phyloP scores from a whole-genome alignment of 2,113 vertebrate genomes.

The Microtus ochrogaster region DNA sequence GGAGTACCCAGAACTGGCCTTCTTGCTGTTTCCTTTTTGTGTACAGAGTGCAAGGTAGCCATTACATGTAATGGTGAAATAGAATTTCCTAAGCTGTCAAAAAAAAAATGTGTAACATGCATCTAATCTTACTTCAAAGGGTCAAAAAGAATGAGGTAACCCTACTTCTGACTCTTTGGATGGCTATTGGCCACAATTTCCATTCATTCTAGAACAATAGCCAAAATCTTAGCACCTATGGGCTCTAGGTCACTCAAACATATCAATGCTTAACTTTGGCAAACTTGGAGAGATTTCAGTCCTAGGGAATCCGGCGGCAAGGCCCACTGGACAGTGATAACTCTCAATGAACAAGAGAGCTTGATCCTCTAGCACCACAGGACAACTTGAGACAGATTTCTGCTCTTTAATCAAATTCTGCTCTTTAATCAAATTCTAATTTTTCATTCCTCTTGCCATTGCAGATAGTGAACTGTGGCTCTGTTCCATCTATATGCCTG shows the following conservation, averaged over 20 bases:
- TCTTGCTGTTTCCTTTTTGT: neutral
- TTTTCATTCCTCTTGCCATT: neutral
- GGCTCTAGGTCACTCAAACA: neutral
- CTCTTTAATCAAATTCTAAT: constrained; percentile 1
- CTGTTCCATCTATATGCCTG: neutral
- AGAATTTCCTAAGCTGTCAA: neutral
- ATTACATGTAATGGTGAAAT: neutral
- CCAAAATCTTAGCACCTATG: neutral
- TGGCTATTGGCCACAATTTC: too few species aligned
- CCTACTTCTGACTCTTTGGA: neutral
- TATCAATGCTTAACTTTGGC: constrained; percentile 5
- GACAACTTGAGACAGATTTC: neutral
- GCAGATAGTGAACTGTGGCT: neutral
- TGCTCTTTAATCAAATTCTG: constrained; percentile 26
- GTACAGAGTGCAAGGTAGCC: neutral
- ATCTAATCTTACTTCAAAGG: neutral
- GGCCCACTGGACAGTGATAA: neutral
- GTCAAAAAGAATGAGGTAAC: neutral
- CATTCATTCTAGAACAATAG: neutral
- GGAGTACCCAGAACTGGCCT: neutral
- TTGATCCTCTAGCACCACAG: neutral
- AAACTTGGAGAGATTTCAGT: neutral
- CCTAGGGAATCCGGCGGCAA: neutral
- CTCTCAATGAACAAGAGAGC: neutral
- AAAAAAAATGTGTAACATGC: neutral